Conservation (phyloP, 2,888 invertebrate species). For the Aspidiotus rigidus region DNA sequence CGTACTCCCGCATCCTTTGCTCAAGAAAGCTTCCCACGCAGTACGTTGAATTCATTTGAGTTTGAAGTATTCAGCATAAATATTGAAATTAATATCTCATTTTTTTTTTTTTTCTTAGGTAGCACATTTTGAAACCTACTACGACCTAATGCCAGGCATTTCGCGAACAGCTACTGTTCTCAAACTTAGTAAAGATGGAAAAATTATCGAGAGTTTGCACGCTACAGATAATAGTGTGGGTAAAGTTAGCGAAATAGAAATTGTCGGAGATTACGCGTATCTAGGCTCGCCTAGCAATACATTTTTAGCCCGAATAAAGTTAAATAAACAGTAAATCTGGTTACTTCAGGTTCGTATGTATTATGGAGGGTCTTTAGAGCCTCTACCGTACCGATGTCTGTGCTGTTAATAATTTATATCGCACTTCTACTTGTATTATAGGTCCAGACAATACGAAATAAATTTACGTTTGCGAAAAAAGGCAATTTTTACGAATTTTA, state of each 20-base stretch:
- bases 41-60: slow-evolving; percentile 34
- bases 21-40: slow-evolving; percentile 36
- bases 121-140: slow-evolving; percentile 53
- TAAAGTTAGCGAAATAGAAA: slow-evolving; percentile 56
- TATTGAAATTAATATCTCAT: slow-evolving; percentile 24
- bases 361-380: too few relatives aligned
- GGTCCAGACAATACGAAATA: too few relatives aligned
- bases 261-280: slow-evolving; percentile 55
- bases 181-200: slow-evolving; percentile 61
- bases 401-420: too few relatives aligned
- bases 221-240: slow-evolving; percentile 51
- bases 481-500: too few relatives aligned
- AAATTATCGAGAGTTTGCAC: slow-evolving; percentile 56
- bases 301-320: slow-evolving; percentile 53
- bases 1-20: slow-evolving; percentile 30
- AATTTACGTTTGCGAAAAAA: too few relatives aligned
- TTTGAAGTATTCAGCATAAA: slow-evolving; percentile 22
- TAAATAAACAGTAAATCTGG: neutral
- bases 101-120: slow-evolving; percentile 46
- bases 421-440: too few relatives aligned
- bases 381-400: too few relatives aligned
- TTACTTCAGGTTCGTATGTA: too few relatives aligned
- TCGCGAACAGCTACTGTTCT: slow-evolving; percentile 50
- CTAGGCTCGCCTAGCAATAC: slow-evolving; percentile 60
- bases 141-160: slow-evolving; percentile 42